Conservation (phyloP, 1,140 invertebrate genomes). For the Hypsibius dujardini region DNA sequence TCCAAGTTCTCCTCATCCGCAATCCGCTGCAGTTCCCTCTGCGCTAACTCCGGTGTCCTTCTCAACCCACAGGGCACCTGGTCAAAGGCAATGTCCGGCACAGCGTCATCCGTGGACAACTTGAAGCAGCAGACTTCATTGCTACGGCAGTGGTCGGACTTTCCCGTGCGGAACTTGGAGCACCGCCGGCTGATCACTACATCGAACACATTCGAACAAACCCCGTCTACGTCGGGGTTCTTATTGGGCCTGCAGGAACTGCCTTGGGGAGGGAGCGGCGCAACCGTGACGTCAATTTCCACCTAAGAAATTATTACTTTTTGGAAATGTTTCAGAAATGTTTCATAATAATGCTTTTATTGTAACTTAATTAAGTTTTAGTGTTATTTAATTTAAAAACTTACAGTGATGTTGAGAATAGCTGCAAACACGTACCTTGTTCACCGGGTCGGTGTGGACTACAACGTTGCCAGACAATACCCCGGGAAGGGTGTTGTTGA, state of each 20-base stretch:
- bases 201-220: conserved; percentile 6
- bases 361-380: no score
- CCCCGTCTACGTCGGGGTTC: background rate
- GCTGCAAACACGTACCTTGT: background rate
- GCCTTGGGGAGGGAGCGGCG: background rate
- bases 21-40: conserved; percentile 11
- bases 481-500: background rate
- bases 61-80: conserved; percentile 3
- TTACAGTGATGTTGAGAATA: no score
- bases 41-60: conserved; percentile 11
- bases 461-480: conserved; percentile 5
- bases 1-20: conserved; percentile 16
- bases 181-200: conserved; percentile 4
- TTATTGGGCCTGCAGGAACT: background rate
- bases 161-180: background rate
- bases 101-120: background rate
- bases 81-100: background rate
- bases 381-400: no score
- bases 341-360: no score
- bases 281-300: no score
- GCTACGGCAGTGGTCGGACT: background rate
- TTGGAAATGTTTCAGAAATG: no score
- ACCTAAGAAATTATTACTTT: no score
- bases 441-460: background rate
- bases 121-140: conserved; percentile 16